A percentile compares a stretch with the other conserved stretches of the same genome.
phyloP scores from a whole-genome alignment of 2,888 invertebrate genomes.

The Troides helena region DNA sequence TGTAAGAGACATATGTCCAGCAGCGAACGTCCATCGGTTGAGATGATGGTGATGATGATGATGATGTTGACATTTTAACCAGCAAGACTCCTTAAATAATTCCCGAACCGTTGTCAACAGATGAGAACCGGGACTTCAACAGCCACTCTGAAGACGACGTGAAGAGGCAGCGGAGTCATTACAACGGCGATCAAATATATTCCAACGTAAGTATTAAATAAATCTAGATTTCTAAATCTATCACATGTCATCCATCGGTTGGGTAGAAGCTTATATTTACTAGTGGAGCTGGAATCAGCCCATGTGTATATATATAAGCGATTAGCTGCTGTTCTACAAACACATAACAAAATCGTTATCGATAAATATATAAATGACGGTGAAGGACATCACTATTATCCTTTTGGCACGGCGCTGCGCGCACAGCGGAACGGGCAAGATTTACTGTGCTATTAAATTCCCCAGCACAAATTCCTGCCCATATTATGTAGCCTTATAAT shows the following conservation, averaged over 20 bases:
- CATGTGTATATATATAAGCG: no score
- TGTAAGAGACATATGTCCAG: no score
- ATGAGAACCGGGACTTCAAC: conserved; percentile 93
- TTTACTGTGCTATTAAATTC: conserved; percentile 71
- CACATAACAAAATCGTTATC: not conserved
- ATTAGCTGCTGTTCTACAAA: no score
- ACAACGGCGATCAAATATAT: conserved; percentile 94
- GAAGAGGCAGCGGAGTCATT: conserved; percentile 92
- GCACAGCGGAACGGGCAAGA: conserved; percentile 62
- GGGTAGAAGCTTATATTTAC: no score
- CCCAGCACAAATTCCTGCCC: conserved; percentile 59
- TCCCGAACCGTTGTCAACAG: conserved; percentile 69
- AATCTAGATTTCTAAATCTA: no score
- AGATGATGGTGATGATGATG: no score
- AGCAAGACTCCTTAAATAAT: no score
- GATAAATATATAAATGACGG: conserved; percentile 14
- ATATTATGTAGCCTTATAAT: conserved; percentile 59
- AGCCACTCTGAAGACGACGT: conserved; percentile 93
- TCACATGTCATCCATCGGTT: no score
- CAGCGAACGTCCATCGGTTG: no score
- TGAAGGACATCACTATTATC: conserved; percentile 44
- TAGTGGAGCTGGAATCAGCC: no score
- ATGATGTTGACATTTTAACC: no score
- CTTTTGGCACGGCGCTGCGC: conserved; percentile 51
- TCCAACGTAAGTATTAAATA: conserved; percentile 86